Conservation (phyloP, 2,888 invertebrate species). For the Diogma glabrata region DNA sequence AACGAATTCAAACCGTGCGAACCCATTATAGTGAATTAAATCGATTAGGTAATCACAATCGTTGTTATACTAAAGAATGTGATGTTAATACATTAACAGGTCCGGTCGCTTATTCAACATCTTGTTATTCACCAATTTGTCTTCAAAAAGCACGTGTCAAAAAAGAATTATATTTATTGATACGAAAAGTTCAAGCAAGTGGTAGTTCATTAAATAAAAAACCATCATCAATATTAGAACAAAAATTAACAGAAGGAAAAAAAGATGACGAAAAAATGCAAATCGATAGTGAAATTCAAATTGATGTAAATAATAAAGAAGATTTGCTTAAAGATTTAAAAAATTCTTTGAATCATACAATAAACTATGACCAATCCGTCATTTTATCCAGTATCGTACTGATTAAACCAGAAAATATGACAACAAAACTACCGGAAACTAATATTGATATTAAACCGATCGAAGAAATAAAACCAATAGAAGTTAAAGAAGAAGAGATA, state of each 20-base stretch:
- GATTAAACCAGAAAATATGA: constrained; percentile 16
- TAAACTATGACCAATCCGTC: constrained; percentile 21
- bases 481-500: not conserved
- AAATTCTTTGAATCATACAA: constrained; percentile 16
- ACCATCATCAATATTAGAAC: constrained; percentile 57
- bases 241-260: constrained; percentile 50
- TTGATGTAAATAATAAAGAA: constrained; percentile 7
- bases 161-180: constrained; percentile 49
- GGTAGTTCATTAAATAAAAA: constrained; percentile 39
- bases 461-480: not conserved
- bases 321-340: constrained; percentile 13
- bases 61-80: constrained; percentile 61
- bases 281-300: not conserved
- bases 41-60: constrained; percentile 57
- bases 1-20: constrained; percentile 55
- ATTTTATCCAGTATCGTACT: constrained; percentile 13
- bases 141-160: constrained; percentile 59
- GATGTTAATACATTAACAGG: constrained; percentile 43
- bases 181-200: constrained; percentile 49
- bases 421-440: not conserved
- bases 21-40: constrained; percentile 57
- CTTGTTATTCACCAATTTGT: constrained; percentile 74
- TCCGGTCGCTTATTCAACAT: constrained; percentile 40
- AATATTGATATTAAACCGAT: too few relatives aligned
- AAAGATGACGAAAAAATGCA: constrained; percentile 24